phyloP scores from a whole-genome alignment of 2,113 vertebrate species.

The Saccopteryx leptura region DNA sequence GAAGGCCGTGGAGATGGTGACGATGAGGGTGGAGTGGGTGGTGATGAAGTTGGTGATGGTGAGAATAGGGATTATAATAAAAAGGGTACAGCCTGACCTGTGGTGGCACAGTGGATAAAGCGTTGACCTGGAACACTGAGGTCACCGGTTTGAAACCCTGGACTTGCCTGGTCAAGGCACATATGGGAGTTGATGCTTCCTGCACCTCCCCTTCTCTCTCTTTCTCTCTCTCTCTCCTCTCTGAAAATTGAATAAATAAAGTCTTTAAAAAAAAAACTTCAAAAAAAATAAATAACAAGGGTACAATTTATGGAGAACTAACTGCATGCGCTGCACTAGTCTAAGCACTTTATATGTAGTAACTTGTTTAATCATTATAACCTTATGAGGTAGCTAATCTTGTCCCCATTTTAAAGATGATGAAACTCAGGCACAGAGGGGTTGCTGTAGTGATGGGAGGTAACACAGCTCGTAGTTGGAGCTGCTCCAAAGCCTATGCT shows the following conservation, averaged over 20 bases:
- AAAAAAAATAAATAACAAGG: background rate
- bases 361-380: constrained; percentile 40
- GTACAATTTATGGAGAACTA: background rate
- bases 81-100: too few species aligned
- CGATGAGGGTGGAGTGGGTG: background rate
- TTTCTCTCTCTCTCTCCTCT: too few species aligned
- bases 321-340: background rate
- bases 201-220: too few species aligned
- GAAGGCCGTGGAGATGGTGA: background rate
- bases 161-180: too few species aligned
- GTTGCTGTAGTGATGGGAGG: background rate
- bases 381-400: background rate
- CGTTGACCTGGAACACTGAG: too few species aligned
- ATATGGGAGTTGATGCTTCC: too few species aligned
- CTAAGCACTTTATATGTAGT: background rate
- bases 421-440: background rate
- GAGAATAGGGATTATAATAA: background rate
- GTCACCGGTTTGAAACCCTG: too few species aligned
- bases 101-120: too few species aligned
- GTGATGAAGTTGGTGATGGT: background rate
- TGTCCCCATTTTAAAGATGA: background rate
- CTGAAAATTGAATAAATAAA: too few species aligned
- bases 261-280: too few species aligned
- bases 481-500: background rate
- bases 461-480: background rate